Evolutionary conservation across 2,888 invertebrate species (phyloP).

Genomic region (Idaea dimidiata): DNA sequence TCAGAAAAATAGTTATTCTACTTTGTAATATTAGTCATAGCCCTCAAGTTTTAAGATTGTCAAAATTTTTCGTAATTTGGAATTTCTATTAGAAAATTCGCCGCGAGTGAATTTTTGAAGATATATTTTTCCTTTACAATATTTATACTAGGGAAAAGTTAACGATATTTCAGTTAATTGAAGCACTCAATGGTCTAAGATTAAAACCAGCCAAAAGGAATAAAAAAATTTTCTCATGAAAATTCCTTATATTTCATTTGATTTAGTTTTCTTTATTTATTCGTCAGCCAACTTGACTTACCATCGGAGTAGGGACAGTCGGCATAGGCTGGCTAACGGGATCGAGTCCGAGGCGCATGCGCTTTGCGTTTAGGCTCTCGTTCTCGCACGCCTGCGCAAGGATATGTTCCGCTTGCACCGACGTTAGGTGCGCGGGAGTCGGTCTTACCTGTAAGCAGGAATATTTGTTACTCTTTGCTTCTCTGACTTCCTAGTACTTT

Average conservation of each 20-base stretch:
- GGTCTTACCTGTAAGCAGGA: slow-evolving; percentile 87
- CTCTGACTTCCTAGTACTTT: slow-evolving; percentile 1
- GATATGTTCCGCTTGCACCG: slow-evolving; percentile 97
- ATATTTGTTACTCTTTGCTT: slow-evolving; percentile 11
- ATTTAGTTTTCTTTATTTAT: background rate
- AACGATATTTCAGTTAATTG: too few relatives aligned
- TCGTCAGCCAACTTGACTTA: slow-evolving; percentile 34
- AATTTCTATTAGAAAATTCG: too few relatives aligned
- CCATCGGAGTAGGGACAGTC: slow-evolving; percentile 84
- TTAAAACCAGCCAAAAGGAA: background rate
- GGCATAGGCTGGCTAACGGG: slow-evolving; percentile 96
- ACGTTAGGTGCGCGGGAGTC: slow-evolving; percentile 97
- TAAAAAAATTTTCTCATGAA: background rate
- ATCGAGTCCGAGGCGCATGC: slow-evolving; percentile 97
- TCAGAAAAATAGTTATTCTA: background rate
- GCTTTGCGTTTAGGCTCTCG: slow-evolving; percentile 97
- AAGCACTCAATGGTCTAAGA: background rate
- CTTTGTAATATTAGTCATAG: background rate
- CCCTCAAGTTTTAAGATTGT: too few relatives aligned
- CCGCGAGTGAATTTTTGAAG: too few relatives aligned
- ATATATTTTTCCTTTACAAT: too few relatives aligned
- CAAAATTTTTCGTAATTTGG: too few relatives aligned
- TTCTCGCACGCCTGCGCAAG: slow-evolving; percentile 98
- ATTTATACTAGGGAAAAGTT: too few relatives aligned
- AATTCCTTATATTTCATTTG: background rate